These are phyloP conservation scores for Chrysopilus asiliformis DNA, from an alignment of 2,888 invertebrate species.

Conservation along the genomic window DNA sequence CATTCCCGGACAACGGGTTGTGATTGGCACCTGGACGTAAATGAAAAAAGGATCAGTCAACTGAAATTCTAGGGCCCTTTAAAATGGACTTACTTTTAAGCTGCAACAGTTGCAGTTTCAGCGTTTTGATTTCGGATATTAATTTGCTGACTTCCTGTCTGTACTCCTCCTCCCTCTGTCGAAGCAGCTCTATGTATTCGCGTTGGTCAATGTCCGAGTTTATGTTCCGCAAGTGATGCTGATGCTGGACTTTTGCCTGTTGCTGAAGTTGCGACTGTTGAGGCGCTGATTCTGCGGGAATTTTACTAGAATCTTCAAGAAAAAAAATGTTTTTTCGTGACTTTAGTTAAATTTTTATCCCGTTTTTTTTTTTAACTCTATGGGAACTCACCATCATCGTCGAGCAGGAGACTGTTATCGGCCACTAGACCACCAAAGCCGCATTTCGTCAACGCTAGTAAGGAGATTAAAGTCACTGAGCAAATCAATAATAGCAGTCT, in stretches of 20 bases:
- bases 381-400: constrained; percentile 17
- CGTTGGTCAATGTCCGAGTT: constrained; percentile 21
- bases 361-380: not conserved
- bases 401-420: constrained; percentile 16
- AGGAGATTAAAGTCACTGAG: constrained; percentile 27
- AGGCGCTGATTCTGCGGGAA: constrained; percentile 10
- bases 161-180: constrained; percentile 47
- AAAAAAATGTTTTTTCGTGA: not conserved
- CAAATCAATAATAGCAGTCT: constrained; percentile 29
- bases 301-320: constrained; percentile 9
- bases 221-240: constrained; percentile 17
- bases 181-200: constrained; percentile 40
- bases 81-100: constrained; percentile 37
- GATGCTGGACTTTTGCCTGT: constrained; percentile 12
- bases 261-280: constrained; percentile 12
- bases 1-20: constrained; percentile 2
- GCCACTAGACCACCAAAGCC: constrained; percentile 28
- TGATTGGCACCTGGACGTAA: constrained; percentile 12
- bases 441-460: constrained; percentile 29
- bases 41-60: not conserved
- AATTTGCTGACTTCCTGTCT: constrained; percentile 46
- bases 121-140: constrained; percentile 46
- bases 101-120: constrained; percentile 45
- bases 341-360: not conserved
- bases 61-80: not conserved